These are phyloP conservation scores for Tinamus major DNA, from an alignment of 2,797 vertebrate genomes.

Conservation along the genomic window DNA sequence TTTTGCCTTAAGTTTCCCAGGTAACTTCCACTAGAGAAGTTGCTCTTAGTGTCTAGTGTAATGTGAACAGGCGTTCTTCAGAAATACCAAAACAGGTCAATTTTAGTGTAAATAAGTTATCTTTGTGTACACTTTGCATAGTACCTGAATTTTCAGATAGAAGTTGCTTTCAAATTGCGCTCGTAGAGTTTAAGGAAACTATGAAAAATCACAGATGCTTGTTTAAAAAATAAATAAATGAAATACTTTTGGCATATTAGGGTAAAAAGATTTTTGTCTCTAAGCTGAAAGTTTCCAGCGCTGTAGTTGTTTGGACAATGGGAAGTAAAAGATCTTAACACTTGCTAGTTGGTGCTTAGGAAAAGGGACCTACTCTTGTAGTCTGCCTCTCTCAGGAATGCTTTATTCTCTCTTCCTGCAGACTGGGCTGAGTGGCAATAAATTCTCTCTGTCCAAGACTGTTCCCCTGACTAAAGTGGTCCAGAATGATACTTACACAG, in stretches of 20 bases:
- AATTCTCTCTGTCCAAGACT: slow-evolving; percentile 87
- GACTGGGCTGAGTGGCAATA: slow-evolving; percentile 81
- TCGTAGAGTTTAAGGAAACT: background rate
- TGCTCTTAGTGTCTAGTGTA: background rate
- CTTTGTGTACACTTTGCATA: background rate
- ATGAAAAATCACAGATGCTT: background rate
- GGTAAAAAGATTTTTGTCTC: background rate
- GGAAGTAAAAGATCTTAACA: background rate
- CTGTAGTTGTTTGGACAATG: background rate
- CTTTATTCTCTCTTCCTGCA: slow-evolving; percentile 59
- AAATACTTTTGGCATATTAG: background rate
- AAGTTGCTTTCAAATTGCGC: background rate
- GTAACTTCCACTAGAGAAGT: background rate
- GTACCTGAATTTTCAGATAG: background rate
- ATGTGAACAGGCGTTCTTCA: background rate
- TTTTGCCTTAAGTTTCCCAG: background rate
- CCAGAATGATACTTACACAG: slow-evolving; percentile 93
- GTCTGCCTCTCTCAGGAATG: background rate
- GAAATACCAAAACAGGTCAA: background rate
- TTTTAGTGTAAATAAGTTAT: background rate
- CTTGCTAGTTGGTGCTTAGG: background rate
- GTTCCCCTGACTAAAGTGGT: slow-evolving; percentile 95
- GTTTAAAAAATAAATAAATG: too few relatives aligned
- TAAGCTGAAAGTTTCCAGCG: background rate
- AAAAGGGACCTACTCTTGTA: background rate